Base-by-base conservation (phyloP, 2,888 invertebrate genomes). In the Leptinotarsa haldemani region DNA sequence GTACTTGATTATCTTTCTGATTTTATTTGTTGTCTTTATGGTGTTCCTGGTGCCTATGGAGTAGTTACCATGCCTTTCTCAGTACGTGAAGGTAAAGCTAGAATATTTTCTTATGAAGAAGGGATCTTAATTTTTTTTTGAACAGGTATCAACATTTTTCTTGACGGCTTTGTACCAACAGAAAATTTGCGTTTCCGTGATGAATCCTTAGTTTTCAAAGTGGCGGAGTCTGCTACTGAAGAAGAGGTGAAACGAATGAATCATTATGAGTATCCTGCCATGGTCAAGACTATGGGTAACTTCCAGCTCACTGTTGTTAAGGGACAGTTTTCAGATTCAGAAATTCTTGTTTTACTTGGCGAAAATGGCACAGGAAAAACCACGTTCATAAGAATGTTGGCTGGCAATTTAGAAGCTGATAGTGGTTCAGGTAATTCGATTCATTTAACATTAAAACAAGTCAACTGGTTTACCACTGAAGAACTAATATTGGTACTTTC, bases 21-120 rank as follows among this genome's bases (percentile, higher is more conserved):
- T 89, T 99, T 98, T 86, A 98, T 99, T 86, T 99, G 99, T 89
- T 97, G 97, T 86, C 89, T 99, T 71, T 99, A 99, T 88, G 99
- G 99, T 72, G 95, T 98, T 69, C 99, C 99, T 76, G 98, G 98
- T 83, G 98, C 97, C 82, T 99, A 99, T 87, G 99, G 99, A 81
- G 99, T 99, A 71, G 99, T 99, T 75, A 99, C 99, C 87, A 97
- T 99, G 97, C 99, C 99, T 69, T 99, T 98, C 90, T 98, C 98
- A 30, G 99, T 99, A 9, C 92, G 99, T 83, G 99, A 99, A 95
- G 99, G 98, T 91, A 87, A 61, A n/a, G 47, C 12, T 15, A 47
- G 47, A 64, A 3, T 64, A 5, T 40, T 7, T 64, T 22, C 16
- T 50, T n/a, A n/a, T 4, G 50, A 16, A 50, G 16, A 9, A 22